These are phyloP conservation scores for Pan troglodytes DNA, from an alignment of 2,113 vertebrate genomes.

Conservation along the genomic window DNA sequence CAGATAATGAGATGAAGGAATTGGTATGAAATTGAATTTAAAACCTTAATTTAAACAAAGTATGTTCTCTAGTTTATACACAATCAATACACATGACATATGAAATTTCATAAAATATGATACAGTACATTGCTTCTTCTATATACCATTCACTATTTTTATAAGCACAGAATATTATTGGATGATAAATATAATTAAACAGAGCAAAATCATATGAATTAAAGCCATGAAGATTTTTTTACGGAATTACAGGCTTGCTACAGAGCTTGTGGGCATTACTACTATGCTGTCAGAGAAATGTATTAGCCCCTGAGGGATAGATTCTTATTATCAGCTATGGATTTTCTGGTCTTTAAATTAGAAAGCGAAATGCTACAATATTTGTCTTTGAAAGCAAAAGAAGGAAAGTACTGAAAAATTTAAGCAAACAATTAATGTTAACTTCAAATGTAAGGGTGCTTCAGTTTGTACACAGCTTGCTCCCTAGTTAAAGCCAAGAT, in stretches of 20 bases:
- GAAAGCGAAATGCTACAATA: slow-evolving; percentile 43
- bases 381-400: slow-evolving; percentile 58
- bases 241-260: slow-evolving; percentile 56
- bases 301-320: slow-evolving; percentile 31
- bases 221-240: background rate
- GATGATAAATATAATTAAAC: slow-evolving; percentile 67
- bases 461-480: slow-evolving; percentile 49
- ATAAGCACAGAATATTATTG: slow-evolving; percentile 66
- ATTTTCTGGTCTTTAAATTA: slow-evolving; percentile 65
- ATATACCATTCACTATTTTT: slow-evolving; percentile 58
- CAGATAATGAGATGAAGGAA: slow-evolving; percentile 71
- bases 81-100: slow-evolving; percentile 59
- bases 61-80: slow-evolving; percentile 63
- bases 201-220: slow-evolving; percentile 62
- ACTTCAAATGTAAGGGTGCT: slow-evolving; percentile 40
- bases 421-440: slow-evolving; percentile 70
- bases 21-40: slow-evolving; percentile 77
- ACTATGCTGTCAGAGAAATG: slow-evolving; percentile 41
- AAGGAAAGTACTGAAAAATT: slow-evolving; percentile 44
- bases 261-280: slow-evolving; percentile 42
- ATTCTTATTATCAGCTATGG: slow-evolving; percentile 71
- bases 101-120: slow-evolving; percentile 68
- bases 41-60: slow-evolving; percentile 76
- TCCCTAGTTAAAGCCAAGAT: slow-evolving; percentile 56
- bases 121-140: slow-evolving; percentile 57